Conservation (phyloP, 2,888 invertebrate genomes). For the Caenorhabditis sp. region DNA sequence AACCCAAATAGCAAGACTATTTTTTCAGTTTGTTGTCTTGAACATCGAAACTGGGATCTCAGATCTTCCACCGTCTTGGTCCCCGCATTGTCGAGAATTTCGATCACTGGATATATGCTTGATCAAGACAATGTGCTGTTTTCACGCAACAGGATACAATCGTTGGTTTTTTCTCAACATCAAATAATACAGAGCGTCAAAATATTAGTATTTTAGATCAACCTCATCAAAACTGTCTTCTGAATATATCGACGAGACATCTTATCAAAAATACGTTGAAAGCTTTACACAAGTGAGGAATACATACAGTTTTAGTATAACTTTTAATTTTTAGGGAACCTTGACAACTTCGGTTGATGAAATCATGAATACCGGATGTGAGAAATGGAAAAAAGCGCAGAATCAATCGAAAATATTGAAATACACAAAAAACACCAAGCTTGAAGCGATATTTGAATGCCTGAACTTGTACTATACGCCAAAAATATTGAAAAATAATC, state of each 20-base stretch:
- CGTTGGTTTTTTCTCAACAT: conserved; percentile 3
- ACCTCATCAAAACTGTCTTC: not conserved
- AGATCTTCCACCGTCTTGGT: conserved; percentile 12
- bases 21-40: conserved; percentile 36
- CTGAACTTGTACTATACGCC: conserved; percentile 21
- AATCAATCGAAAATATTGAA: conserved; percentile 12
- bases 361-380: conserved; percentile 17
- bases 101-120: conserved; percentile 16
- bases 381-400: conserved; percentile 8
- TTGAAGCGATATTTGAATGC: conserved; percentile 4
- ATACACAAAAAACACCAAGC: not conserved
- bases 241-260: not conserved
- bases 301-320: not conserved
- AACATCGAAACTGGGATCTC: conserved; percentile 36
- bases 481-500: conserved; percentile 23
- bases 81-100: conserved; percentile 27
- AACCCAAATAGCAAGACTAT: too few relatives aligned
- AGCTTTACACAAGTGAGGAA: conserved; percentile 2
- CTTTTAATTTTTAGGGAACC: conserved; percentile 5
- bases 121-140: conserved; percentile 21
- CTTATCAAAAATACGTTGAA: conserved; percentile 20
- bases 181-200: too few relatives aligned
- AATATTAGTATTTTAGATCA: not conserved
- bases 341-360: conserved; percentile 7
- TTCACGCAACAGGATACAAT: conserved; percentile 5